phyloP scores from a whole-genome alignment of 1,140 invertebrate species.

The Apolygus lucorum region DNA sequence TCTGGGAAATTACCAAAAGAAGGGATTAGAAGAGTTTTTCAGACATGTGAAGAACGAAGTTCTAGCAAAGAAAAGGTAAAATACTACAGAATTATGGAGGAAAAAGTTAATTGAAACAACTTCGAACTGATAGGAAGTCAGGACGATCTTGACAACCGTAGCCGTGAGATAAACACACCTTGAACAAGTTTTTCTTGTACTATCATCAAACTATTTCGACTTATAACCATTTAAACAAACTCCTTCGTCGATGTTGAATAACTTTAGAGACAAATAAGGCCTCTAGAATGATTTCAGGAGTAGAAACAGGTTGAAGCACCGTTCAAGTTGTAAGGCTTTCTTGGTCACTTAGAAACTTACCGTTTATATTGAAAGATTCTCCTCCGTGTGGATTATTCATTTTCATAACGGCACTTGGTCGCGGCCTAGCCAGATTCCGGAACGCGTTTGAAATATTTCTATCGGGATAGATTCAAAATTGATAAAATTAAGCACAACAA shows the following conservation, averaged over 20 bases:
- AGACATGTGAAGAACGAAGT: background rate
- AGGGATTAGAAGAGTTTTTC: background rate
- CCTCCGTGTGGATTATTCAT: slow-evolving; percentile 33
- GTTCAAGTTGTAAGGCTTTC: slow-evolving; percentile 3
- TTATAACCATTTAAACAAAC: background rate
- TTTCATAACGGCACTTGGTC: slow-evolving; percentile 27
- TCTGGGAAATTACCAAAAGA: slow-evolving; percentile 53
- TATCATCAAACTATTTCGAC: background rate
- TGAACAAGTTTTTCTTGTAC: background rate
- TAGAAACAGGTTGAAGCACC: slow-evolving; percentile 19
- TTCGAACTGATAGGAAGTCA: background rate
- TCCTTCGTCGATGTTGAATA: background rate
- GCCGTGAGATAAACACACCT: background rate
- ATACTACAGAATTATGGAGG: background rate
- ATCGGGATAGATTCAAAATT: no score
- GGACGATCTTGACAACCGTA: no score
- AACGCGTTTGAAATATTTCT: no score
- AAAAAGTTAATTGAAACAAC: background rate
- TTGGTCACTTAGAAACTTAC: slow-evolving; percentile 27
- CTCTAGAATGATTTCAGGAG: background rate
- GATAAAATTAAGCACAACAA: no score
- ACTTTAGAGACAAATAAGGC: slow-evolving; percentile 8
- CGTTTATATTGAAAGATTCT: slow-evolving; percentile 34
- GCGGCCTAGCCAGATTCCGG: no score
- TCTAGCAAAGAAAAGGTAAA: background rate